Percentiles rank a stretch among this genome's conserved stretches.
These are phyloP conservation scores for Coenonympha arcania DNA, from an alignment of 2,888 invertebrate genomes.

Conservation along the genomic window DNA sequence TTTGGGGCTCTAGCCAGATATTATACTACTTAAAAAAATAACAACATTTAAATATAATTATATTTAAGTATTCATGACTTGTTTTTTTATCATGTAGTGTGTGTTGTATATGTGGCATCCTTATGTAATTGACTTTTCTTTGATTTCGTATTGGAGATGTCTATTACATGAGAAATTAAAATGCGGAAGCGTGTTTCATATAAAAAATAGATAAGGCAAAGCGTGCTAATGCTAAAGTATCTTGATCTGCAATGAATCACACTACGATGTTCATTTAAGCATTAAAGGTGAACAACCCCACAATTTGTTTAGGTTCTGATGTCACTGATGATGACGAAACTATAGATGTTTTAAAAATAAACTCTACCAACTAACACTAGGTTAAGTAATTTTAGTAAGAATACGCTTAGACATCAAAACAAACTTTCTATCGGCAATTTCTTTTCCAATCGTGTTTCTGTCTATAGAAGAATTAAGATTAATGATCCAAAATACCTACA, in stretches of 20 bases:
- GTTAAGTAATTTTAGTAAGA: too few relatives aligned
- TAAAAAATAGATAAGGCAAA: not conserved
- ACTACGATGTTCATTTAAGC: not conserved
- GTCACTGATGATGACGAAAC: not conserved
- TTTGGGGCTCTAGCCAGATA: not conserved
- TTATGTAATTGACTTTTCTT: too few relatives aligned
- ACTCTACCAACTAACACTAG: too few relatives aligned
- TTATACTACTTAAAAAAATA: not conserved
- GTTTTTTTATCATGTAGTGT: too few relatives aligned
- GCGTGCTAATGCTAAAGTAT: slow-evolving; percentile 1
- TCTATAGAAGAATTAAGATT: too few relatives aligned
- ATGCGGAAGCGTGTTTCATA: not conserved
- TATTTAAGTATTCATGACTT: not conserved
- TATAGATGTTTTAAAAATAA: not conserved
- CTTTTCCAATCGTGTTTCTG: too few relatives aligned
- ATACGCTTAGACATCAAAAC: too few relatives aligned
- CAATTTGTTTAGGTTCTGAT: not conserved
- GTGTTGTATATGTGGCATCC: too few relatives aligned
- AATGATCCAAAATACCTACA: too few relatives aligned
- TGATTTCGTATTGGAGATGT: too few relatives aligned
- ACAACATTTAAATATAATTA: too few relatives aligned
- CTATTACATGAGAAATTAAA: not conserved
- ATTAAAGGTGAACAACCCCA: not conserved
- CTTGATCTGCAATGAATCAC: not conserved
- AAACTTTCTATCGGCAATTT: too few relatives aligned